Evolutionary conservation across 2,888 invertebrate species (phyloP).

Genomic region (Ectemnius continuus): DNA sequence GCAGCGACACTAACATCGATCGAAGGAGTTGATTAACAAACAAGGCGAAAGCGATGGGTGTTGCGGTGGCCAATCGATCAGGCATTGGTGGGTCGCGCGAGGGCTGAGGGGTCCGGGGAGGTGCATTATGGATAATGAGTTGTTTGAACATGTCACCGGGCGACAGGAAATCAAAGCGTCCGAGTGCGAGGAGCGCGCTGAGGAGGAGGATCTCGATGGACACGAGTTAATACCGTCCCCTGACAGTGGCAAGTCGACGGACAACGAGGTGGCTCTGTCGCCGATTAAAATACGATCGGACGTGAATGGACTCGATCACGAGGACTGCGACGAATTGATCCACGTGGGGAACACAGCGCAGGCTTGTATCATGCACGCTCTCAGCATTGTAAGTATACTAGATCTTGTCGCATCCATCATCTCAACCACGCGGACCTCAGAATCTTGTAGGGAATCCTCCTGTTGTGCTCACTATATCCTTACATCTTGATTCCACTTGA

Average conservation of each 20-base stretch:
- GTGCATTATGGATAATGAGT: too few relatives aligned
- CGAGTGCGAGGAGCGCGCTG: constrained; percentile 76
- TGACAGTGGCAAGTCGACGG: constrained; percentile 79
- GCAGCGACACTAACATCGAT: too few relatives aligned
- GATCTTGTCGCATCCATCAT: background rate
- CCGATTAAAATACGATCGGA: constrained; percentile 73
- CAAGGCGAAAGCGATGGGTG: too few relatives aligned
- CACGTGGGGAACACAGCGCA: constrained; percentile 79
- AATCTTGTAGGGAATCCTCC: too few relatives aligned
- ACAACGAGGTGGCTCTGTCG: constrained; percentile 79
- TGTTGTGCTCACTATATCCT: too few relatives aligned
- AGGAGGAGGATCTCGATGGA: constrained; percentile 79
- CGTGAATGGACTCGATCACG: constrained; percentile 78
- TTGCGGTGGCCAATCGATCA: too few relatives aligned
- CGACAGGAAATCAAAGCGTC: constrained; percentile 67
- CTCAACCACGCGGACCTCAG: too few relatives aligned
- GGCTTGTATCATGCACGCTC: constrained; percentile 80
- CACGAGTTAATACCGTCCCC: constrained; percentile 79
- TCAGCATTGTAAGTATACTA: constrained; percentile 79
- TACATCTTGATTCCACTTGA: too few relatives aligned
- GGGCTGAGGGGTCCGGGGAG: too few relatives aligned
- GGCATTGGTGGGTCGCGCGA: too few relatives aligned
- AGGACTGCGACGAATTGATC: constrained; percentile 80
- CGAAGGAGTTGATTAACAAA: too few relatives aligned
- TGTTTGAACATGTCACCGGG: too few relatives aligned